Percentiles rank a stretch among this genome's conserved stretches.
phyloP scores from a whole-genome alignment of 35 echinoderm and acorn worm species.

The Ptychodera flava region DNA sequence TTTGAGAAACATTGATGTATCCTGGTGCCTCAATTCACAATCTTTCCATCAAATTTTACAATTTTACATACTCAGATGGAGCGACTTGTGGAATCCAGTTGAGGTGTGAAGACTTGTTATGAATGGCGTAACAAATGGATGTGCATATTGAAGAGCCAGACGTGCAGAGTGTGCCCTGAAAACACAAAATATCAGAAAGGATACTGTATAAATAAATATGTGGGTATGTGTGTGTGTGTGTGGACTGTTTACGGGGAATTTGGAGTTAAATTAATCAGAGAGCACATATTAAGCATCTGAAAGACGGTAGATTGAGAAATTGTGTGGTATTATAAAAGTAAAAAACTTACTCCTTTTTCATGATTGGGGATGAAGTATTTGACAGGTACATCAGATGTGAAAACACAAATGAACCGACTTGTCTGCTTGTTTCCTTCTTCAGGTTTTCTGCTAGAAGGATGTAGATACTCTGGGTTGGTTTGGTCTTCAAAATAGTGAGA shows the following conservation, averaged over 20 bases:
- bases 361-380: slow-evolving; percentile 10
- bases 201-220: too few species aligned
- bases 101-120: not conserved
- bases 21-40: too few species aligned
- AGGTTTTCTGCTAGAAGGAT: slow-evolving; percentile 31
- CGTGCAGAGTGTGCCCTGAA: not conserved
- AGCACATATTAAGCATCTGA: too few species aligned
- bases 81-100: not conserved
- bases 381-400: slow-evolving; percentile 22
- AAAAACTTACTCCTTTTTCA: slow-evolving; percentile 33
- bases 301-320: too few species aligned
- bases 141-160: not conserved
- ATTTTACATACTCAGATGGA: not conserved
- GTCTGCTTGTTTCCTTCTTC: slow-evolving; percentile 35
- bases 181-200: not conserved
- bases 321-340: too few species aligned
- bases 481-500: slow-evolving; percentile 20
- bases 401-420: slow-evolving; percentile 30
- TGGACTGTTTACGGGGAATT: too few species aligned
- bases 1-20: too few species aligned
- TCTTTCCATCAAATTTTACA: too few species aligned
- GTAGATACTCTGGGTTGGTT: slow-evolving; percentile 10
- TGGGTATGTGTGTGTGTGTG: too few species aligned
- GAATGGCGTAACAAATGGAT: not conserved
- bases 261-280: too few species aligned